phyloP scores from a whole-genome alignment of 30 jellyfish, hydroid and myxozoan species.

The Chironex yamaguchii region DNA sequence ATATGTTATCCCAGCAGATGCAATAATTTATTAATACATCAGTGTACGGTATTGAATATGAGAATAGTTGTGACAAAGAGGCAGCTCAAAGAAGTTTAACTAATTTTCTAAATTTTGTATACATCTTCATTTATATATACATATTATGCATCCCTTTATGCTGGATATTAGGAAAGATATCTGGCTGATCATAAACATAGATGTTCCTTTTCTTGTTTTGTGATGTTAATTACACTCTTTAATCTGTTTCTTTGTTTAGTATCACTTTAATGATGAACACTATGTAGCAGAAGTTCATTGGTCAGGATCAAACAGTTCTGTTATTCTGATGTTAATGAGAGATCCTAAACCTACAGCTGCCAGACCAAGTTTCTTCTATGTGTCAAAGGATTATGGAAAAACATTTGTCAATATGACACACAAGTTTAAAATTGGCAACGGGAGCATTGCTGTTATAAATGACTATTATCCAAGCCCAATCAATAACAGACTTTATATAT shows the following conservation, averaged over 20 bases:
- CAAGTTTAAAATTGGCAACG: constrained; percentile 66
- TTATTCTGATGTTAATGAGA: constrained; percentile 83
- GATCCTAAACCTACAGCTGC: constrained; percentile 74
- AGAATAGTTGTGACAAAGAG: too few relatives aligned
- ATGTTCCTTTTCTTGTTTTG: background rate
- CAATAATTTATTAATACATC: too few relatives aligned
- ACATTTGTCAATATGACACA: constrained; percentile 68
- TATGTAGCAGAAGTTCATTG: constrained; percentile 97
- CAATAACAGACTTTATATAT: constrained; percentile 74
- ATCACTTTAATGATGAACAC: constrained; percentile 86
- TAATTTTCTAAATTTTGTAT: too few relatives aligned
- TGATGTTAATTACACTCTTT: background rate
- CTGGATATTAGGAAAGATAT: too few relatives aligned
- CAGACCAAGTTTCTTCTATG: constrained; percentile 88
- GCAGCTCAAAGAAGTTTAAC: too few relatives aligned
- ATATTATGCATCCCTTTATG: too few relatives aligned
- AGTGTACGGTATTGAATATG: too few relatives aligned
- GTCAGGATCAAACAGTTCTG: constrained; percentile 96
- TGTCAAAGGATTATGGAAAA: constrained; percentile 86
- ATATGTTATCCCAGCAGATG: too few relatives aligned
- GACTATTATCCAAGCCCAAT: constrained; percentile 89
- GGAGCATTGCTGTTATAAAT: constrained; percentile 73
- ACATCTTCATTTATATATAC: too few relatives aligned
- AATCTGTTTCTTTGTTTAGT: constrained; percentile 29
- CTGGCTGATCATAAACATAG: too few relatives aligned